Evolutionary conservation across 2,797 vertebrate species (phyloP).

Genomic region (Trachops cirrhosus): DNA sequence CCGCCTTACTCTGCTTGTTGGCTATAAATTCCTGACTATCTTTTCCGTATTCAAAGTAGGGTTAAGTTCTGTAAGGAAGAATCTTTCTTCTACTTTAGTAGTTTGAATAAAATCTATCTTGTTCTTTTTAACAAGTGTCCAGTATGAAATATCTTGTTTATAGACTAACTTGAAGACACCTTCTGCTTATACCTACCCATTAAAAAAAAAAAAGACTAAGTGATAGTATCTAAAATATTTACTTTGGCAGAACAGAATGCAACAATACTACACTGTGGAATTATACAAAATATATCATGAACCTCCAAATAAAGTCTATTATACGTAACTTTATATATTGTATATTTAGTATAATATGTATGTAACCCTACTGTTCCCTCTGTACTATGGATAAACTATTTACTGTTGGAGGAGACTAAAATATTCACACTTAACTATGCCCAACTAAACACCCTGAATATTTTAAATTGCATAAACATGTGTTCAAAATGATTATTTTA

Average conservation of each 20-base stretch:
- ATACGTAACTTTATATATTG: background rate
- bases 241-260: background rate
- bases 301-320: background rate
- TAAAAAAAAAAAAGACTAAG: background rate
- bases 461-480: background rate
- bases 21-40: background rate
- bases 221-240: background rate
- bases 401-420: background rate
- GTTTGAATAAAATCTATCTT: background rate
- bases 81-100: background rate
- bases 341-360: background rate
- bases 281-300: background rate
- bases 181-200: background rate
- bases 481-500: background rate
- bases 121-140: background rate
- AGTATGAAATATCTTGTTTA: background rate
- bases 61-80: background rate
- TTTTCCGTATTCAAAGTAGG: background rate
- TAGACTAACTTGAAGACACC: background rate
- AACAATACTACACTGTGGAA: background rate
- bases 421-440: background rate
- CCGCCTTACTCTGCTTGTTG: background rate
- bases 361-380: background rate
- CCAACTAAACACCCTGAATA: background rate
- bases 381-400: background rate